A percentile compares a stretch with the other conserved stretches of the same genome.
Conservation (phyloP, 2,888 invertebrate genomes). For the Acleris holmiana region DNA sequence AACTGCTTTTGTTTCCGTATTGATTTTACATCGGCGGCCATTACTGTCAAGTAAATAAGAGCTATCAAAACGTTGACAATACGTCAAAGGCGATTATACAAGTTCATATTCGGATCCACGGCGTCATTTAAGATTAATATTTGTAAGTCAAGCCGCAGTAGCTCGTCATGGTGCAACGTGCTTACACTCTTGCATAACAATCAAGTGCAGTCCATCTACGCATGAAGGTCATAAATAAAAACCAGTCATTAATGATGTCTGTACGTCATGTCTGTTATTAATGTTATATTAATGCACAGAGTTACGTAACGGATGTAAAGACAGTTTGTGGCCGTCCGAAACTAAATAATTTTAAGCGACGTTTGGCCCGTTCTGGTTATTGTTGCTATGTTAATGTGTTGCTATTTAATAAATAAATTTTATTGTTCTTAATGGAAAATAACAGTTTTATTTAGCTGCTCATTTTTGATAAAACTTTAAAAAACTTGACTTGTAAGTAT, state of each 20-base stretch:
- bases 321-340: constrained; percentile 7
- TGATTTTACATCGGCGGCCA: no score
- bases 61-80: no score
- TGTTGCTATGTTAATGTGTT: no score
- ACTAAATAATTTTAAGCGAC: not conserved
- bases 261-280: constrained; percentile 33
- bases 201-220: constrained; percentile 11
- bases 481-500: constrained; percentile 16
- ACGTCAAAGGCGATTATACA: no score
- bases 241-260: constrained; percentile 22
- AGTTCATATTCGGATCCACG: not conserved
- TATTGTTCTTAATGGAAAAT: no score
- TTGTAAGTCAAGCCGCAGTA: constrained; percentile 2
- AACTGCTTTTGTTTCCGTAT: no score
- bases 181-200: constrained; percentile 30
- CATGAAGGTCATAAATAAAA: constrained; percentile 34
- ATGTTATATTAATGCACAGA: constrained; percentile 26
- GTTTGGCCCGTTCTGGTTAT: no score
- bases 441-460: no score
- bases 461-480: no score
- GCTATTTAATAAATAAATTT: no score
- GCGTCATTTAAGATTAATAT: not conserved
- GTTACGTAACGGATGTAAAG: constrained; percentile 20
- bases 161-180: constrained; percentile 16
- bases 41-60: no score